Base-by-base conservation (phyloP, 2,797 vertebrate species). In the Acanthiza pusilla region DNA sequence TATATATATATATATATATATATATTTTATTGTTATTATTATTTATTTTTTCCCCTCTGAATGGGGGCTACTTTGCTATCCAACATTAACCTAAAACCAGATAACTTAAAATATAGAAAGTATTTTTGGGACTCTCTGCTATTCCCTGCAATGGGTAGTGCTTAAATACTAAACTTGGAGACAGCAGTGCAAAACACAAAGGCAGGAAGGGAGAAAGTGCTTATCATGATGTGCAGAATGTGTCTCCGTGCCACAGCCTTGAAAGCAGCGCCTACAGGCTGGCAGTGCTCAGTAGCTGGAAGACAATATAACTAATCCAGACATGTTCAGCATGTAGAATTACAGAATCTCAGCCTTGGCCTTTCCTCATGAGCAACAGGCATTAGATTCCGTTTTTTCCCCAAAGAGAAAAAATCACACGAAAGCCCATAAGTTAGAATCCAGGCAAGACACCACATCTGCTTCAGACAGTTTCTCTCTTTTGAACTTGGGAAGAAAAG, bases 301-400 rank as follows among this genome's bases (percentile, higher is more conserved):
- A 85, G 55, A 87, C 65, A 73, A 58, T 29, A 50, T 38, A 94
- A 88, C 74, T 85, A 77, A 96, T 95, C 73, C 82, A 96, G 88
- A 89, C 88, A 89, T 17, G 88, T 92, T 94, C 83, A 94, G 45
- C 80, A 85, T 36, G 72, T 65, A 65, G 92, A 91, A 81, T 86
- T 91, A 68, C 38, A 86, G 76, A 79, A 72, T 80, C 58, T 85
- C 45, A 91, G 53, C 32, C 73, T 67, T 85, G n/a, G 80, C 65
- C 63, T 72, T 93, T 76, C 43, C 76, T 86, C 83, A 53, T 7
- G 4, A 89, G 51, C 40, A 77, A 91, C 16, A 67, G 40, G 25
- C 91, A n/a, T 58, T 58, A 93, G 61, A 83, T 51, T 67, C 2
- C 16, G 9, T 60, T 77, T 79, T 74, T 9, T 13, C 42, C 20